Base-by-base conservation (phyloP, 2,888 invertebrate genomes). In the Rhopalosiphum nymphaeae region DNA sequence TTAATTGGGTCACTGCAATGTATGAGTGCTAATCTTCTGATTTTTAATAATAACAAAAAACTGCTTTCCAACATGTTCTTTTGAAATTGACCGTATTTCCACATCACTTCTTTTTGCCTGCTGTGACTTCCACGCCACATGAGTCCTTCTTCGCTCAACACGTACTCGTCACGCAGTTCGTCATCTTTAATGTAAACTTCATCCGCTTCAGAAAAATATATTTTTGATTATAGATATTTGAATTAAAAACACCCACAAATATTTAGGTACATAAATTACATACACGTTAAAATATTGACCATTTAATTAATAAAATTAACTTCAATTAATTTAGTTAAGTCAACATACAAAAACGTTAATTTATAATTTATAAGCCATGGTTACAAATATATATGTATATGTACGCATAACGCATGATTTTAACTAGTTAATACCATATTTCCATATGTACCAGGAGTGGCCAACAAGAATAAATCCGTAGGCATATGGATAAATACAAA, bases 51-150 rank as follows among this genome's bases (percentile, higher is more conserved):
- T 95, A 98, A 96, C 95, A 97, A 97, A 36, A 98, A 96, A 3
- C 98, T 97, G 95, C 98, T 98, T 94, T 98, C 98, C 88, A 99
- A 96, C 94, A 98, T 97, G 95, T 98, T 97, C 84, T 97, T 97
- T 95, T 98, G 98, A 95, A 98, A 98, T 96, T 99, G 99, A 3
- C 98, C 98, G 95, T 98, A 98, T 95, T 98, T 98, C 99, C 99
- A 99, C 11, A 98, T 97, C 4, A 98, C 97, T 0, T 98, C 98
- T 95, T 98, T 97, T 95, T 98, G 97, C 56, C 98, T 96, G 95
- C 98, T 98, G 95, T 98, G 97, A 7, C 98, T 98, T 84, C 99
- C 99, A 95, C 98, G 97, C 97, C 98, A 99, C 95, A 99, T 98
- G 42, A 99, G 96, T 0, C 99, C 99, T 1, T 98, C 97, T 95